Conservation (phyloP, 2,113 vertebrate species). For the Amblyopsis rosae region DNA sequence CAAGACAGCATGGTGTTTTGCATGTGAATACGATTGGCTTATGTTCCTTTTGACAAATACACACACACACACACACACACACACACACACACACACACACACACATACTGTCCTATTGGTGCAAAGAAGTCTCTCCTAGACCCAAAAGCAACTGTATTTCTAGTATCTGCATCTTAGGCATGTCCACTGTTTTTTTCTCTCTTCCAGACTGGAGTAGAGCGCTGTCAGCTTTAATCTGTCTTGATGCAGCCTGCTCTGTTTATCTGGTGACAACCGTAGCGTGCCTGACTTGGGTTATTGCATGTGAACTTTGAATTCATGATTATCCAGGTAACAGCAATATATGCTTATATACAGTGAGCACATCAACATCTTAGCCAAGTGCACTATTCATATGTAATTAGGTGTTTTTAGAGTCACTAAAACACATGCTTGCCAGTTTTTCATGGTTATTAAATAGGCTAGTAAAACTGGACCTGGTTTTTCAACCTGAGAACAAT, state of each 20-base stretch:
- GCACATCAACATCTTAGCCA: no score
- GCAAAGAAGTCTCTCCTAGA: constrained; percentile 64
- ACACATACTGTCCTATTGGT: constrained; percentile 38
- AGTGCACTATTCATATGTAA: no score
- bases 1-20: background rate
- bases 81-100: constrained; percentile 29
- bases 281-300: no score
- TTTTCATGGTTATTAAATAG: no score
- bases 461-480: no score
- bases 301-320: no score
- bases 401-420: no score
- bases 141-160: constrained; percentile 48
- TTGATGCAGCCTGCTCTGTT: constrained; percentile 23
- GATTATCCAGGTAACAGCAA: no score
- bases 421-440: no score
- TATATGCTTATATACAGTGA: no score
- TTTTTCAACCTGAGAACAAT: no score
- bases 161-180: constrained; percentile 43
- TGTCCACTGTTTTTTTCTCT: constrained; percentile 41
- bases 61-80: constrained; percentile 19
- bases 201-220: constrained; percentile 8
- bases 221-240: constrained; percentile 36
- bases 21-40: constrained; percentile 45
- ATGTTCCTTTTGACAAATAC: constrained; percentile 61
- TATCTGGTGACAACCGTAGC: constrained; percentile 8